These are phyloP conservation scores for Nixonia krombeini DNA, from an alignment of 1,140 invertebrate genomes.

Conservation along the genomic window DNA sequence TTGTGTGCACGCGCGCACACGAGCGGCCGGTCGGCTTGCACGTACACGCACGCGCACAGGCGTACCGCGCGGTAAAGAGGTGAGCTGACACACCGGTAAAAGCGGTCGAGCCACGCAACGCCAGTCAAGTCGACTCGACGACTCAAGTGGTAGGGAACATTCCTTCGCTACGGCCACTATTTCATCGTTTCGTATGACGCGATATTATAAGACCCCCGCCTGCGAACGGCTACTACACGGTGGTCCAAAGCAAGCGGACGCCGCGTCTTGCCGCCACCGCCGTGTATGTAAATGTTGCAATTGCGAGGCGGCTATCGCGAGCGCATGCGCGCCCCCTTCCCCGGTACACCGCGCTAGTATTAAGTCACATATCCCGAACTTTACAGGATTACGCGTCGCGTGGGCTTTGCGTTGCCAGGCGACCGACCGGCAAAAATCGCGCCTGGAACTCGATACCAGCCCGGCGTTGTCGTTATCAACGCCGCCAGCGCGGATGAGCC, in stretches of 20 bases:
- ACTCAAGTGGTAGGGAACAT: conserved; percentile 70
- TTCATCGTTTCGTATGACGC: conserved; percentile 72
- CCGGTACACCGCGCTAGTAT: no score
- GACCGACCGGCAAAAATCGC: conserved; percentile 1
- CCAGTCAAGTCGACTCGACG: conserved; percentile 67
- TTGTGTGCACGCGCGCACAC: neutral
- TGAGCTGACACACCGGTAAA: conserved; percentile 61
- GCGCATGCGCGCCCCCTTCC: no score
- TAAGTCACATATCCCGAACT: conserved; percentile 23
- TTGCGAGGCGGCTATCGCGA: conserved; percentile 35
- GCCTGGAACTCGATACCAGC: neutral
- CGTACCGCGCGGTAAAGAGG: conserved; percentile 38
- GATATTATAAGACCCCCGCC: conserved; percentile 72
- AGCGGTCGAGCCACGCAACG: conserved; percentile 61
- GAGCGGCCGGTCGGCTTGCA: no score
- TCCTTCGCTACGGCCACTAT: conserved; percentile 71
- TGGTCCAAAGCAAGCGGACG: conserved; percentile 64
- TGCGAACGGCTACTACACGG: conserved; percentile 67
- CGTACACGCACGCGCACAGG: conserved; percentile 1
- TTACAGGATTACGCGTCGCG: conserved; percentile 34
- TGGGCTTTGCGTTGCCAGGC: conserved; percentile 20
- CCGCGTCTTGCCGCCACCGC: conserved; percentile 10
- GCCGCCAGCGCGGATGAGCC: no score
- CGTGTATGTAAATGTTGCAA: conserved; percentile 35
- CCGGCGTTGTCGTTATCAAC: neutral